phyloP scores from a whole-genome alignment of 2,797 vertebrate species.

The Vireo griseus region DNA sequence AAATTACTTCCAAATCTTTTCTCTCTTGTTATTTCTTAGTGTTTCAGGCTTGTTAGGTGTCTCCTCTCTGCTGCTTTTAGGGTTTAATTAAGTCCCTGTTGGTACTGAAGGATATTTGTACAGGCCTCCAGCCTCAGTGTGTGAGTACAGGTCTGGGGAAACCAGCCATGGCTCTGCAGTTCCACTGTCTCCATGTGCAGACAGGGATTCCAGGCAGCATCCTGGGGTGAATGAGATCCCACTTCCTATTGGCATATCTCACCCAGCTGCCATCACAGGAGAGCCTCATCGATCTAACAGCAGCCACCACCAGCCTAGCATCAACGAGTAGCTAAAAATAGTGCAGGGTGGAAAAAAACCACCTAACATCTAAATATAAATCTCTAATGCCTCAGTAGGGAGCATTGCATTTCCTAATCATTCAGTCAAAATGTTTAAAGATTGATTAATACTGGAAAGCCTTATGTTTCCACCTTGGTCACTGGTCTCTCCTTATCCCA shows the following conservation, averaged over 20 bases:
- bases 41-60: neutral
- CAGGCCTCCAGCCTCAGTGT: rapidly evolving
- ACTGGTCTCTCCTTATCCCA: neutral
- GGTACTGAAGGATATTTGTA: neutral
- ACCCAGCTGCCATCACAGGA: neutral
- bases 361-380: slow-evolving; percentile 51
- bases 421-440: slow-evolving; percentile 10
- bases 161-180: neutral
- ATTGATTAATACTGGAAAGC: slow-evolving; percentile 58
- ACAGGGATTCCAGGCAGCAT: neutral
- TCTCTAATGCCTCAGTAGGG: slow-evolving; percentile 22
- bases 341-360: neutral
- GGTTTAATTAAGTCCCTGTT: neutral
- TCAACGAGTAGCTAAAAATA: slow-evolving; percentile 56
- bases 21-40: neutral
- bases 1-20: neutral
- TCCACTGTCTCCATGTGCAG: rapidly evolving
- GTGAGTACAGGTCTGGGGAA: neutral
- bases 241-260: neutral
- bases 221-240: rapidly evolving
- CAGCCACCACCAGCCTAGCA: slow-evolving; percentile 14
- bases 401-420: slow-evolving; percentile 53
- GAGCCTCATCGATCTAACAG: neutral
- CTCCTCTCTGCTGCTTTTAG: neutral
- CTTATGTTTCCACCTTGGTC: slow-evolving; percentile 8